Percentiles rank a stretch among this genome's conserved stretches.
These are phyloP conservation scores for Acanthornis magna DNA, from an alignment of 2,797 vertebrate genomes.

Conservation along the genomic window DNA sequence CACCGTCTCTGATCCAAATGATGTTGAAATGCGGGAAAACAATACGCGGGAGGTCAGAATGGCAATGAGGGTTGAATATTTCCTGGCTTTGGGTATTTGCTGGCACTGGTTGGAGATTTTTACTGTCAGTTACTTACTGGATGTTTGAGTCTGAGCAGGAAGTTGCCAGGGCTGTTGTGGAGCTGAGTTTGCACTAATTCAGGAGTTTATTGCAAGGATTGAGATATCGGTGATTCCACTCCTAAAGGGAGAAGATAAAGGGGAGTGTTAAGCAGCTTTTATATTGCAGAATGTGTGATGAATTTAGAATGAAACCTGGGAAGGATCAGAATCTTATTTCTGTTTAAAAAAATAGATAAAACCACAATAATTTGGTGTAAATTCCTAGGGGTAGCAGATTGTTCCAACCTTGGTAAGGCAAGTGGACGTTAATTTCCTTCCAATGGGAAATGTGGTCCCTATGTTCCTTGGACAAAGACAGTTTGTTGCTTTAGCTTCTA, in stretches of 20 bases:
- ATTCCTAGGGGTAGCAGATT: background rate
- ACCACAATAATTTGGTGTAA: background rate
- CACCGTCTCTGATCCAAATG: rapidly evolving
- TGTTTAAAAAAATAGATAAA: background rate
- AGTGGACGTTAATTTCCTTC: background rate
- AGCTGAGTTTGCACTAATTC: background rate
- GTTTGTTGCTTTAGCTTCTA: background rate
- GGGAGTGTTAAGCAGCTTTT: background rate
- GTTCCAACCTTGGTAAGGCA: background rate
- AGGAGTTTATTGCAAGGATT: background rate
- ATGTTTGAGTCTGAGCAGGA: background rate
- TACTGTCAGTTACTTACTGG: background rate
- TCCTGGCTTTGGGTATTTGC: background rate
- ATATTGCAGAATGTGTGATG: background rate
- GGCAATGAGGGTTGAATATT: background rate
- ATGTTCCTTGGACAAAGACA: background rate
- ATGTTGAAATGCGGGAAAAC: background rate
- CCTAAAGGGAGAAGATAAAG: background rate
- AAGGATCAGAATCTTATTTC: background rate
- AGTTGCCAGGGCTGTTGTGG: background rate
- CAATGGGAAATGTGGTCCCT: background rate
- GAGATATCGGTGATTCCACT: background rate
- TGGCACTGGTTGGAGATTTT: background rate
- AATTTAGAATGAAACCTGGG: background rate
- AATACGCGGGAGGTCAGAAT: background rate